phyloP scores from a whole-genome alignment of 2,888 invertebrate species.

The Leptura quadrifasciata region DNA sequence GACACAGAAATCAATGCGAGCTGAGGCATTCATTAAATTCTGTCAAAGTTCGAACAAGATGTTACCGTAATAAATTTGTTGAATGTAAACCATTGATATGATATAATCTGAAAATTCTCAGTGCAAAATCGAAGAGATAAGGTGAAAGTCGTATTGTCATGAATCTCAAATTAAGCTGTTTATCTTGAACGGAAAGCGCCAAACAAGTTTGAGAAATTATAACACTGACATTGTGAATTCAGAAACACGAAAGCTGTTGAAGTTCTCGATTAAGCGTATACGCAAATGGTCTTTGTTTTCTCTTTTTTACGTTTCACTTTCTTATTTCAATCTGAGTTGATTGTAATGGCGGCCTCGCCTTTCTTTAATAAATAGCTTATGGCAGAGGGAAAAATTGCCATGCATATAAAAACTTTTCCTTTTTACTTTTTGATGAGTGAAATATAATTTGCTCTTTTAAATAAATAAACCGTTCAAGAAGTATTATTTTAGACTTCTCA shows the following conservation, averaged over 20 bases:
- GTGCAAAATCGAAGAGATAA: neutral
- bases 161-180: neutral
- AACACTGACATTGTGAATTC: neutral
- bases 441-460: neutral
- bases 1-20: conserved; percentile 7
- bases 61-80: neutral
- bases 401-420: conserved; percentile 7
- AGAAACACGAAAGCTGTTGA: neutral
- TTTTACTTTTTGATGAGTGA: conserved; percentile 4
- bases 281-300: neutral
- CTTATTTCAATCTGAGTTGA: conserved; percentile 3
- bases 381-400: neutral
- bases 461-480: conserved; percentile 3
- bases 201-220: neutral
- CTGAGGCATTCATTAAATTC: neutral
- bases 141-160: neutral
- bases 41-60: neutral
- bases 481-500: conserved; percentile 4
- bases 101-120: neutral
- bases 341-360: neutral
- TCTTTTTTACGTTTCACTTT: neutral
- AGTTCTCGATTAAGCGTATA: conserved; percentile 1
- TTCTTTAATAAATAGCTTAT: conserved; percentile 4
- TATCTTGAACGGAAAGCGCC: neutral
- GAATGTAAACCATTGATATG: neutral